A percentile compares a stretch with the other conserved stretches of the same genome.
Conservation (phyloP, 2,797 vertebrate species). For the Onychomys arenicola region DNA sequence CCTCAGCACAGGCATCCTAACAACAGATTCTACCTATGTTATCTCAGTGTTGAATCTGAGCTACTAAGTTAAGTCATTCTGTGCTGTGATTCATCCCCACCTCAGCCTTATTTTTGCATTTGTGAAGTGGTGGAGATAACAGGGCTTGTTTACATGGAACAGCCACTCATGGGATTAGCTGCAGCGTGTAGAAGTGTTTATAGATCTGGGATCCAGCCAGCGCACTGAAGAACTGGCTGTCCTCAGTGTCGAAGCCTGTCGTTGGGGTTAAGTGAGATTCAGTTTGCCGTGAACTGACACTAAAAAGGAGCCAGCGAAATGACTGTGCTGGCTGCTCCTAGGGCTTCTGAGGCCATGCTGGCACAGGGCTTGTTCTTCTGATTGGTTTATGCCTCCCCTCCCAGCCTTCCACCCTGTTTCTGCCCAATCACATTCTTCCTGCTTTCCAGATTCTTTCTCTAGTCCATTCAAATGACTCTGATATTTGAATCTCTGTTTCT, state of each 20-base stretch:
- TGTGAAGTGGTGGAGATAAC: background rate
- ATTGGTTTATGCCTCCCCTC: background rate
- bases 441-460: background rate
- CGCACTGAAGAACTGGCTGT: too few relatives aligned
- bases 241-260: background rate
- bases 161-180: background rate
- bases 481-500: background rate
- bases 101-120: background rate
- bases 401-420: background rate
- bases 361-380: background rate
- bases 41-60: background rate
- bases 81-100: background rate
- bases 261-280: background rate
- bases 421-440: background rate
- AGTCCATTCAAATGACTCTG: background rate
- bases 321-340: background rate
- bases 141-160: background rate
- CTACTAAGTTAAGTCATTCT: background rate
- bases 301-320: background rate
- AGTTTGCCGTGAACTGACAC: background rate
- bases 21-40: background rate
- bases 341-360: background rate
- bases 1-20: background rate
- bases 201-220: accelerated
- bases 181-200: background rate